phyloP scores from a whole-genome alignment of 2,113 vertebrate species.

The Lepus europaeus region DNA sequence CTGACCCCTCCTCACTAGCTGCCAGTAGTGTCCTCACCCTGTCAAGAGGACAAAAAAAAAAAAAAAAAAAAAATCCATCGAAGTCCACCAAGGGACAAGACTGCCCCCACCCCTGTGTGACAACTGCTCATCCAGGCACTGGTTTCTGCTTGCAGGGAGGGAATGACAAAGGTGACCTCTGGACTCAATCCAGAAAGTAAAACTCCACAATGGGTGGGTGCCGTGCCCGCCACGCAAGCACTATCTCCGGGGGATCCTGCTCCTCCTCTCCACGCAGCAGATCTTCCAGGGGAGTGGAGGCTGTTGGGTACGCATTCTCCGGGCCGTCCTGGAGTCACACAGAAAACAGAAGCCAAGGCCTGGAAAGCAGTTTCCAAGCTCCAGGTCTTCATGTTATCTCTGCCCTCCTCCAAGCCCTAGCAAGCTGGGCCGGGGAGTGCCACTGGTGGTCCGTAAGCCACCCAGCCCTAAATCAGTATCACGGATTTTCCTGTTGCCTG shows the following conservation, averaged over 20 bases:
- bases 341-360: background rate
- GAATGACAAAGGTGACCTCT: background rate
- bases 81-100: conserved; percentile 6
- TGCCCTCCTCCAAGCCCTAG: background rate
- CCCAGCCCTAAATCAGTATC: background rate
- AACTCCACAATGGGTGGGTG: background rate
- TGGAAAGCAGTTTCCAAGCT: background rate
- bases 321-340: background rate
- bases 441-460: background rate
- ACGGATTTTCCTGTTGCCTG: background rate
- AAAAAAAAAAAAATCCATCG: background rate
- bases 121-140: background rate
- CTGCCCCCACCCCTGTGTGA: background rate
- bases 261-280: background rate
- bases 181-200: conserved; percentile 46
- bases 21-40: background rate
- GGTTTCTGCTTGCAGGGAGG: background rate
- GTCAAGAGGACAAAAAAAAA: background rate
- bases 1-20: background rate
- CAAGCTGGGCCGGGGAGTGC: background rate
- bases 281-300: background rate
- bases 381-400: background rate
- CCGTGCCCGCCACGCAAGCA: too few species aligned
- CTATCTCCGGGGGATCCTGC: background rate
- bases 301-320: background rate